A percentile compares a stretch with the other conserved stretches of the same genome.
Evolutionary conservation across 2,113 vertebrate genomes (phyloP).

Genomic region (Scopus umbretta): DNA sequence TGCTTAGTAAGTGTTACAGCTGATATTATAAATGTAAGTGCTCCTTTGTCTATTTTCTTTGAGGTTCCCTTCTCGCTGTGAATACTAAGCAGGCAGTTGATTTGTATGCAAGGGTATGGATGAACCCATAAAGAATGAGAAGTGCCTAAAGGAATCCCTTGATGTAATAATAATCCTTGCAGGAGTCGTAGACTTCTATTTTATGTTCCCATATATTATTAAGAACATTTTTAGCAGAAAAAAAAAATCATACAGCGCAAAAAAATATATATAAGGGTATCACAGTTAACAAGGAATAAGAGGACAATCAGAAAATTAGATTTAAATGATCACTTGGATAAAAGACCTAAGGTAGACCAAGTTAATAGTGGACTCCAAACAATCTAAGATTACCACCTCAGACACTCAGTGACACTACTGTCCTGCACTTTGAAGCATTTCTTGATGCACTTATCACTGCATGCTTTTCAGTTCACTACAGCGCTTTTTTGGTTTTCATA

Average conservation of each 20-base stretch:
- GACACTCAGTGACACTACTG: background rate
- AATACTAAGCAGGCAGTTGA: constrained; percentile 31
- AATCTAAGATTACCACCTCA: background rate
- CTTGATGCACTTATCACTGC: background rate
- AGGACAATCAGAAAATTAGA: background rate
- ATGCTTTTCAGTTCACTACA: background rate
- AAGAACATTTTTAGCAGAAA: constrained; percentile 36
- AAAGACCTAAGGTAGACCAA: background rate
- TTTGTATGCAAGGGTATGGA: constrained; percentile 43
- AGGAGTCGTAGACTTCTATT: background rate
- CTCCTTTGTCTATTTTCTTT: constrained; percentile 25
- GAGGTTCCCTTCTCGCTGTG: background rate
- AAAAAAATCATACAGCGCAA: constrained; percentile 15
- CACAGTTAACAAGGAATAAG: background rate
- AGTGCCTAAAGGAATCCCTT: constrained; percentile 52
- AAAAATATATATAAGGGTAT: background rate
- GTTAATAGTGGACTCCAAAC: background rate
- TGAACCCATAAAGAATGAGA: constrained; percentile 31
- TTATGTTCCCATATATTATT: constrained; percentile 33
- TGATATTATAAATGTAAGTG: background rate
- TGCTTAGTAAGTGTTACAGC: background rate
- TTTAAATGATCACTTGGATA: background rate
- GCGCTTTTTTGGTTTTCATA: background rate
- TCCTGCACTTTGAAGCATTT: background rate
- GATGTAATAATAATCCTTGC: constrained; percentile 60